Evolutionary conservation across 1,140 invertebrate species (phyloP), one percentile per base, ranked within the genome.

Genomic region (Leptinotarsa lineolata): DNA sequence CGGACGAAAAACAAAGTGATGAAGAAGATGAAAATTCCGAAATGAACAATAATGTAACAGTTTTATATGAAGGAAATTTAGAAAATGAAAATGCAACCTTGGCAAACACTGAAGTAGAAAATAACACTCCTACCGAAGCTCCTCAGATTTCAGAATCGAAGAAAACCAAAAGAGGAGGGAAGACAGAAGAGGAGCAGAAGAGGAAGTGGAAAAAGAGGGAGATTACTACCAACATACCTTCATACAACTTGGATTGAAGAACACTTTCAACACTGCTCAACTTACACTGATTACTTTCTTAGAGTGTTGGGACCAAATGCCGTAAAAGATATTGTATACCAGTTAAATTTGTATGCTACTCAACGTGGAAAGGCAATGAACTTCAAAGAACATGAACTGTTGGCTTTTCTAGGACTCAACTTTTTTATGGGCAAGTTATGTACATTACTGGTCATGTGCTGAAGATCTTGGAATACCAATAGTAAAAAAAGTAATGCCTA

Each of bases 1-100:
- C 64, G 30, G 64, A 66, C 64, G 64, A 66, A 66, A 22, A 66
- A 24, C 64, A 66, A 66, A 66, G 64, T 66, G 64, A 66, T 66
- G 30, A 66, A 66, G 30, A 66, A 66, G 64, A 66, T 66, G 64
- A 66, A 66, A 13, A 66, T 66, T 66, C 30, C 30, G 64, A 66
- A 66, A 66, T 44, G n/a, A 66, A 66, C 6, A 45, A 66, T 44
- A 18, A 13, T 15, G 15, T 13, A 66, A 66, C 64, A 8, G 12
- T 39, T 66, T 24, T 39, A 16, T 15, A 39, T 18, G 30, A 66
- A 44, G 64, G 15, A 66, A 66, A 63, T 24, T 13, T 24, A 12
- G 15, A 63, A n/a, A 24, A 21, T 20, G 60, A 63, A 63, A 63
- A 63, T 63, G 46, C 46, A 54, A 54, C 46, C n/a, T 13, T 16